Evolutionary conservation across 2,797 vertebrate genomes (phyloP), one percentile per base, ranked within the genome.

Genomic region (Gymnothorax reevesii): DNA sequence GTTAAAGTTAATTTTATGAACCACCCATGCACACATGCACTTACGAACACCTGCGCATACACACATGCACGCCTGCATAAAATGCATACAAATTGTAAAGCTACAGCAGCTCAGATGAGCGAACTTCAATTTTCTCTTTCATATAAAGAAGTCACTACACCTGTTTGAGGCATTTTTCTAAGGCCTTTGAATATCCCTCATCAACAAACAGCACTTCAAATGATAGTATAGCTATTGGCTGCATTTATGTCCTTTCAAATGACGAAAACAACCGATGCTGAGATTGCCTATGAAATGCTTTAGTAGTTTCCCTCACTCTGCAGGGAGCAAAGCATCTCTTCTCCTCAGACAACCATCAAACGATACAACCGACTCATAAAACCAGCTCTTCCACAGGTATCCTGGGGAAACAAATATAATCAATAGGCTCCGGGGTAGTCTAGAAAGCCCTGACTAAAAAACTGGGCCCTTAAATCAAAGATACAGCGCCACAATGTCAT

Each of bases 361-460:
- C 52, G 49, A 80, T 55, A 80, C 64, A 73, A 13, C 66, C 73
- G 83, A 71, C 27, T 73, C 9, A 57, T 27, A 73, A 73, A 73
- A 27, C n/a, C 52, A 13, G 22, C 69, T 85, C 84, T 25, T 85
- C 49, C 52, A 54, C 5, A 27, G 17, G 27, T 52, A 55, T 85
- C 84, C 64, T 4, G 13, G 73, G 71, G 71, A 27, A 49, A 52
- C 73, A 77, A 8, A 71, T 52, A 9, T 54, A 27, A 62, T 22
- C 49, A 15, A 85, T 27, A 22, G 83, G 59, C 57, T 42, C 42
- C 69, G 73, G 42, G 42, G 73, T 17, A 52, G 25, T 7, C 42
- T 22, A 52, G 60, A 49, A 25, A 42, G 20, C 1, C 33, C 49
- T 2, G 62, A 64, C 83, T 52, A 84, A 71, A 22, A 15, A 71